Conservation (phyloP, 2,797 vertebrate species). For the Sebastes umbrosus region DNA sequence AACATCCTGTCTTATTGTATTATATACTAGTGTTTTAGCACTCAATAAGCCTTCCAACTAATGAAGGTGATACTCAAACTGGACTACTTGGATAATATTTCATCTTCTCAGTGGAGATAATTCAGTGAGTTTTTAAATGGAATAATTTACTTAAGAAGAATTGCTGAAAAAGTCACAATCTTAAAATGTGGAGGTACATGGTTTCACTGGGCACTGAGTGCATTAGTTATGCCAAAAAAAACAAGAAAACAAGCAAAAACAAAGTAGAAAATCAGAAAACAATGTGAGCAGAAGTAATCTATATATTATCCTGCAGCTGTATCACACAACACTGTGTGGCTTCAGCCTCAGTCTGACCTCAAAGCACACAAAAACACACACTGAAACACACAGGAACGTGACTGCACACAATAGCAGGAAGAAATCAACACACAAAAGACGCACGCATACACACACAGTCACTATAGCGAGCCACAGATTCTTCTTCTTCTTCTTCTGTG, state of each 20-base stretch:
- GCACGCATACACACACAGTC: slow-evolving; percentile 27
- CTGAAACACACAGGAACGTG: slow-evolving; percentile 36
- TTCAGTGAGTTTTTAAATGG: not conserved
- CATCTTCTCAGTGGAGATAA: not conserved
- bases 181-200: not conserved
- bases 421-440: slow-evolving; percentile 39
- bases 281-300: not conserved
- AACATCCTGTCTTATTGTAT: not conserved
- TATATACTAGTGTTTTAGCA: not conserved
- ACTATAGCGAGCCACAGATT: not conserved
- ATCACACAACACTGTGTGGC: not conserved
- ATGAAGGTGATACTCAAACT: not conserved
- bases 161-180: too few species aligned
- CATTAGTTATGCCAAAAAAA: not conserved
- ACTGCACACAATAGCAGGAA: slow-evolving; percentile 72
- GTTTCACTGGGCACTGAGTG: not conserved
- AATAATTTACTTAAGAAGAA: too few species aligned
- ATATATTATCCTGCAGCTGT: not conserved
- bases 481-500: not conserved
- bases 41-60: not conserved
- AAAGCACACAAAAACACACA: slow-evolving; percentile 5
- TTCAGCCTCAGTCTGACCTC: slow-evolving; percentile 39
- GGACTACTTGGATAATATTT: not conserved
- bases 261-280: not conserved
- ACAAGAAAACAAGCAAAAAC: not conserved